These are phyloP conservation scores for Barbus barbus DNA, from an alignment of 2,113 vertebrate genomes.

Conservation along the genomic window DNA sequence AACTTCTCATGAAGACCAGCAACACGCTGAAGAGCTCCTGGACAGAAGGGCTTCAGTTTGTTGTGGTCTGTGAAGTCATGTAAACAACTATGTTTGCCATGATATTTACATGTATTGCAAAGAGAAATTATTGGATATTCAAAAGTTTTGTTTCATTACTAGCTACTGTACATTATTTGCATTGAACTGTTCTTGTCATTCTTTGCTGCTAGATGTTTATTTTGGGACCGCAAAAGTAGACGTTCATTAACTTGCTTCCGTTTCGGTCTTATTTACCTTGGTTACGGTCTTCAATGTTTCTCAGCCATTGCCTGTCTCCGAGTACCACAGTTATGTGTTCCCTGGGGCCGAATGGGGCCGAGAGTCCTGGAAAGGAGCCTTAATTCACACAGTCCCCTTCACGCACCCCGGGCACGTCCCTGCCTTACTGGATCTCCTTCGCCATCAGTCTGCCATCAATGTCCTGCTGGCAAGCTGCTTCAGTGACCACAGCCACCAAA, in stretches of 20 bases:
- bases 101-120: neutral
- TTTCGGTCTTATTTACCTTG: neutral
- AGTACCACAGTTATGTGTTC: conserved; percentile 75
- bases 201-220: conserved; percentile 9
- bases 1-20: conserved; percentile 59
- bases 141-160: neutral
- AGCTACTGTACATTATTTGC: conserved; percentile 30
- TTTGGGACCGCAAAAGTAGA: neutral
- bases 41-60: conserved; percentile 53
- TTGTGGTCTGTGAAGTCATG: conserved; percentile 64
- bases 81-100: neutral
- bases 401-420: conserved; percentile 78
- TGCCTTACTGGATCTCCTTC: conserved; percentile 75
- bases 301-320: conserved; percentile 75
- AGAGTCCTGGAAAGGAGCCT: conserved; percentile 59
- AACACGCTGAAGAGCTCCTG: neutral
- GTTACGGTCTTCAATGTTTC: neutral
- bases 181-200: conserved; percentile 35
- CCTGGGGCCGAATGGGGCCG: conserved; percentile 60
- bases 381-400: conserved; percentile 78
- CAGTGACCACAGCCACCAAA: conserved; percentile 31
- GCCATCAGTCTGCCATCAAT: conserved; percentile 79
- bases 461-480: conserved; percentile 79
- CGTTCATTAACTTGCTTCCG: neutral
- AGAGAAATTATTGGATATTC: neutral